Conservation (phyloP, 2,797 vertebrate genomes). For the Chiroxiphia lanceolata region DNA sequence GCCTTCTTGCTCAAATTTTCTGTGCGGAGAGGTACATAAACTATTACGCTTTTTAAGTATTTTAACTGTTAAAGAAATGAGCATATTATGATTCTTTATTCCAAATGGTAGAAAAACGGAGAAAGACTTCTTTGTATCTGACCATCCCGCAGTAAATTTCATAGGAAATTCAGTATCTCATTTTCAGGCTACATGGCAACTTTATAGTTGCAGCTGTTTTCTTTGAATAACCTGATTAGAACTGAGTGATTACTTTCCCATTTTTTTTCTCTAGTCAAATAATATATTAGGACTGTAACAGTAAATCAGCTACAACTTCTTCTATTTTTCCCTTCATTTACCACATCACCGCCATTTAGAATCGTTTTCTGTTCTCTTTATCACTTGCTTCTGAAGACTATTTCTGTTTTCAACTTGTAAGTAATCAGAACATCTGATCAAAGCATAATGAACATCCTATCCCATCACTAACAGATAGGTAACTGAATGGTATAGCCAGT, state of each 20-base stretch:
- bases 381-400: not conserved
- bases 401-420: not conserved
- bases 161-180: not conserved
- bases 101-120: not conserved
- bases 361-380: slow-evolving; percentile 38
- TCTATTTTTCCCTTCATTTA: not conserved
- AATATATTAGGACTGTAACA: not conserved
- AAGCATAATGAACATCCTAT: not conserved
- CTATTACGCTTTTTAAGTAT: not conserved
- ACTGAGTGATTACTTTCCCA: not conserved
- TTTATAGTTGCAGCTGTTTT: slow-evolving; percentile 27
- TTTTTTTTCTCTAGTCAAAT: not conserved
- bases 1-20: too few relatives aligned
- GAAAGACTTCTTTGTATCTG: not conserved
- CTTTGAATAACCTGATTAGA: slow-evolving; percentile 61
- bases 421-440: slow-evolving; percentile 5
- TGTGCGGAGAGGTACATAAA: too few relatives aligned
- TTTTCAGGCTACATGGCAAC: slow-evolving; percentile 29
- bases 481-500: not conserved
- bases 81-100: not conserved
- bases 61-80: not conserved
- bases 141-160: not conserved
- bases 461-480: not conserved
- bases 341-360: not conserved
- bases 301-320: slow-evolving; percentile 20